phyloP scores from a whole-genome alignment of 1,140 invertebrate genomes.

The Acromyrmex echinatior region DNA sequence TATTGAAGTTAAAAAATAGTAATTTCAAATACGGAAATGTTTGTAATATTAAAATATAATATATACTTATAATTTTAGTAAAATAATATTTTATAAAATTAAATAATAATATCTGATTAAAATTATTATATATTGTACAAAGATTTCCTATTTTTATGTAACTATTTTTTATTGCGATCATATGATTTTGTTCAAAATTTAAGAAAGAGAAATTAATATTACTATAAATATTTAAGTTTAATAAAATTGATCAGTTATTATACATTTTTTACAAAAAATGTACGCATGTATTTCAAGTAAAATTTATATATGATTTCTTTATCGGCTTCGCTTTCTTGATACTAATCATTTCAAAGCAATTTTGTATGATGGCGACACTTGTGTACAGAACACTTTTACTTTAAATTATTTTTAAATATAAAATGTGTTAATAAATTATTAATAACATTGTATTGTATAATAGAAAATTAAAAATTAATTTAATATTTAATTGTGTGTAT shows the following conservation, averaged over 20 bases:
- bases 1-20: background rate
- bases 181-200: conserved; percentile 1
- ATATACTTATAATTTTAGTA: background rate
- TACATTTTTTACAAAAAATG: conserved; percentile 2
- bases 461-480: conserved; percentile 3
- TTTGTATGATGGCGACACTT: conserved; percentile 39
- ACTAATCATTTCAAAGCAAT: background rate
- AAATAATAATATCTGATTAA: background rate
- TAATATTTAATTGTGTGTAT: background rate
- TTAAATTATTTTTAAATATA: background rate
- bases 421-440: background rate
- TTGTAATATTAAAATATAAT: background rate
- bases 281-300: background rate
- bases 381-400: background rate
- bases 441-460: background rate
- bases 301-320: conserved; percentile 9
- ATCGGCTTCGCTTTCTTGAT: conserved; percentile 8
- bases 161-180: background rate
- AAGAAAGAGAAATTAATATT: background rate
- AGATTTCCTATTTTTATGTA: conserved; percentile 13
- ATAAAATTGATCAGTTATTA: background rate
- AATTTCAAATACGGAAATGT: background rate
- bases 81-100: background rate
- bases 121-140: conserved; percentile 1
- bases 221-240: background rate